Conservation (phyloP, 2,888 invertebrate species). For the Luperina testacea region DNA sequence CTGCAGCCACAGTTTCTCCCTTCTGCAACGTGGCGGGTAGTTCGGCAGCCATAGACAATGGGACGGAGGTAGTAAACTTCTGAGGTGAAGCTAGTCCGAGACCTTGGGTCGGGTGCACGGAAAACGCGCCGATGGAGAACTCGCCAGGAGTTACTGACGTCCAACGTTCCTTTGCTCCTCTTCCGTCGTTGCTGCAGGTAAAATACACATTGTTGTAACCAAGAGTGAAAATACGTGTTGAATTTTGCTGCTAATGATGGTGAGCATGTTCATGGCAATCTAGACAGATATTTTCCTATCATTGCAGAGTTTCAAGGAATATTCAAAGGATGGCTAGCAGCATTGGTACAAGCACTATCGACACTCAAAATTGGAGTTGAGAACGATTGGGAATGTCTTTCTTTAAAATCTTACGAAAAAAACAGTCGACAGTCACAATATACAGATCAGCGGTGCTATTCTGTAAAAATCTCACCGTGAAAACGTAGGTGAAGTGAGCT, state of each 20-base stretch:
- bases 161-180: constrained; percentile 82
- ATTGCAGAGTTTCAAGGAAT: not conserved
- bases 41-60: constrained; percentile 96
- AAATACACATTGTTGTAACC: not conserved
- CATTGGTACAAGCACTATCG: not conserved
- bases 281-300: not conserved
- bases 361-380: not conserved
- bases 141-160: constrained; percentile 80
- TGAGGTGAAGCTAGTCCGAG: constrained; percentile 82
- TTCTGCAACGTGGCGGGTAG: constrained; percentile 96
- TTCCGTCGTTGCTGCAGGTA: constrained; percentile 81
- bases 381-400: too few species aligned
- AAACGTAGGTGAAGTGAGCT: too few species aligned
- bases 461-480: too few species aligned
- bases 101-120: constrained; percentile 85
- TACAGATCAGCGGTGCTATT: too few species aligned
- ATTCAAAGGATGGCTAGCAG: not conserved
- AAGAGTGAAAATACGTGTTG: not conserved
- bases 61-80: constrained; percentile 83
- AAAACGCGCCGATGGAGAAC: constrained; percentile 85
- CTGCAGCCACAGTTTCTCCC: constrained; percentile 97
- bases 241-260: not conserved
- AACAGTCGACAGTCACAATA: not conserved
- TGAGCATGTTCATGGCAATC: not conserved
- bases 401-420: not conserved